phyloP scores from a whole-genome alignment of 2,113 vertebrate genomes.

The Saccopteryx bilineata region DNA sequence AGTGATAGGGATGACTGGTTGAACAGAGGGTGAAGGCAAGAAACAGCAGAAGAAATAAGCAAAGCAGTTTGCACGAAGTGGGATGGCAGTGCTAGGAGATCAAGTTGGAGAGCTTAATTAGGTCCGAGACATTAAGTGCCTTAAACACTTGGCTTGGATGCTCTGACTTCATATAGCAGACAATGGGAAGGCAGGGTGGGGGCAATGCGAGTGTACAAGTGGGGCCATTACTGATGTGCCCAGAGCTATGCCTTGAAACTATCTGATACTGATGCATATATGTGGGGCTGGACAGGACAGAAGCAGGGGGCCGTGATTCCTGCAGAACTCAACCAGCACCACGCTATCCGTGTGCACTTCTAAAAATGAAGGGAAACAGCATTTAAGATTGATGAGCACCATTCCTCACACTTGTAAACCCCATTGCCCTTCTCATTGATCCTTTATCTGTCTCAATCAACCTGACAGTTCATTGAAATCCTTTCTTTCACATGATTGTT shows the following conservation, averaged over 20 bases:
- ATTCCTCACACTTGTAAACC: not conserved
- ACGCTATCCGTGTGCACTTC: not conserved
- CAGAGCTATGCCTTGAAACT: not conserved
- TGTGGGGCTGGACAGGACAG: not conserved
- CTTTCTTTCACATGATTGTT: not conserved
- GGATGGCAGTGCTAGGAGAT: not conserved
- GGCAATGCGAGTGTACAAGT: not conserved
- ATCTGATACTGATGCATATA: not conserved
- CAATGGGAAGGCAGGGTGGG: fast-evolving
- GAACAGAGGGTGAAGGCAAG: not conserved
- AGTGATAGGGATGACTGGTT: not conserved
- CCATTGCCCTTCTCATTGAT: not conserved
- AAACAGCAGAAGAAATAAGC: not conserved
- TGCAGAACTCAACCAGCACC: not conserved
- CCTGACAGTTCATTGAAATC: not conserved
- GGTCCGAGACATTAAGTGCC: slow-evolving; percentile 1
- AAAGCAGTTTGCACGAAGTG: not conserved
- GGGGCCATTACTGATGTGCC: not conserved
- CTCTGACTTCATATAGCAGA: not conserved
- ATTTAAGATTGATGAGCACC: not conserved
- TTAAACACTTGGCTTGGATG: slow-evolving; percentile 46
- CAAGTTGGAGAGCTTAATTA: slow-evolving; percentile 38
- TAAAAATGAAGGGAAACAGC: not conserved
- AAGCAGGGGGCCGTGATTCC: not conserved
- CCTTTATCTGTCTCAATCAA: not conserved